phyloP scores from a whole-genome alignment of 1,140 invertebrate species.

The Mesaphorura yosii region DNA sequence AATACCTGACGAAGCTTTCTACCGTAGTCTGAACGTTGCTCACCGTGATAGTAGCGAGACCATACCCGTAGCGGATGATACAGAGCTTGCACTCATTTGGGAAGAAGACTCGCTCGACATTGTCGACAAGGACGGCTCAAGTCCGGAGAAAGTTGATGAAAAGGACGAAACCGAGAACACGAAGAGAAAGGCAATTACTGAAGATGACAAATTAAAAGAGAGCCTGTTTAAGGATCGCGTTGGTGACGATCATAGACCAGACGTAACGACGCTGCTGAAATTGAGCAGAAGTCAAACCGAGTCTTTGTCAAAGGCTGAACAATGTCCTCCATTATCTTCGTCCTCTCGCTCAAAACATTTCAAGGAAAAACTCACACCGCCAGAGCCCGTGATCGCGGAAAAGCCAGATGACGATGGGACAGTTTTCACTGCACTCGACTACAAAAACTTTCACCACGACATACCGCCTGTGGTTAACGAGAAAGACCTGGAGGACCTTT shows the following conservation, averaged over 20 bases:
- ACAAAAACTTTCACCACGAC: slow-evolving; percentile 54
- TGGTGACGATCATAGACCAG: background rate
- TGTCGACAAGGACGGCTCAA: background rate
- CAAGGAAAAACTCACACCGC: background rate
- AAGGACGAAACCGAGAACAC: slow-evolving; percentile 31
- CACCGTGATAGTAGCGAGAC: slow-evolving; percentile 61
- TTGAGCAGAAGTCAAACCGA: no score
- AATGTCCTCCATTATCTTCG: background rate
- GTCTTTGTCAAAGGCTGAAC: no score
- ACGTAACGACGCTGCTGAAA: background rate
- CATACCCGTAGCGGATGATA: slow-evolving; percentile 37
- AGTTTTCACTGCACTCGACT: slow-evolving; percentile 64
- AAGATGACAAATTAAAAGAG: slow-evolving; percentile 2
- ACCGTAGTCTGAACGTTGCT: slow-evolving; percentile 72
- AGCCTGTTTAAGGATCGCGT: background rate
- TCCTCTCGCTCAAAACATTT: background rate
- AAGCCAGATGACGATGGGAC: slow-evolving; percentile 41
- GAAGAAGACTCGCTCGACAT: slow-evolving; percentile 43
- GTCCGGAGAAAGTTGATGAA: slow-evolving; percentile 25
- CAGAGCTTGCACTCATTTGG: slow-evolving; percentile 68
- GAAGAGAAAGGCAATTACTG: slow-evolving; percentile 18
- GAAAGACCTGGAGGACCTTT: slow-evolving; percentile 60
- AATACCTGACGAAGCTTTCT: slow-evolving; percentile 71
- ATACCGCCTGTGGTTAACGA: slow-evolving; percentile 57
- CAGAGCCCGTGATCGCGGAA: background rate